Percentiles rank a stretch among this genome's conserved stretches.
Evolutionary conservation across 2,888 invertebrate species (phyloP).

Genomic region (Lingula anatina): DNA sequence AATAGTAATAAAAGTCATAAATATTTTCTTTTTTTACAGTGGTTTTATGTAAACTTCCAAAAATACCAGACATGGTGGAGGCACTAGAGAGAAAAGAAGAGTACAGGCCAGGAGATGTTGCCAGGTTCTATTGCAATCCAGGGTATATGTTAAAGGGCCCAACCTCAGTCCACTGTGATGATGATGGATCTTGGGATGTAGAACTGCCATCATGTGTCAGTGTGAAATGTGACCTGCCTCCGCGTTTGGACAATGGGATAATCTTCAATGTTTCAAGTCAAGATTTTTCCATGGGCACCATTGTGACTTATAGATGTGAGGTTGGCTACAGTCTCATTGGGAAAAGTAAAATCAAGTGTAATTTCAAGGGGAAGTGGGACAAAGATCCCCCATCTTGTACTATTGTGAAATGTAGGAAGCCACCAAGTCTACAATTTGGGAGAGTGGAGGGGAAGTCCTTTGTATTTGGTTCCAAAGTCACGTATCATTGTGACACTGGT

Average conservation of each 20-base stretch:
- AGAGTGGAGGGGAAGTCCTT: not conserved
- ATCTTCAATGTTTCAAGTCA: too few relatives aligned
- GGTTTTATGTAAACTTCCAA: conserved; percentile 25
- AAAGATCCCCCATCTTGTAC: not conserved
- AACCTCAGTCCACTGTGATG: conserved; percentile 24
- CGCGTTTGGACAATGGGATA: conserved; percentile 37
- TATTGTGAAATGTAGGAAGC: not conserved
- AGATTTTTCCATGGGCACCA: conserved; percentile 28
- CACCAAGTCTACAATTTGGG: not conserved
- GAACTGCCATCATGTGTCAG: conserved; percentile 35
- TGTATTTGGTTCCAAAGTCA: not conserved
- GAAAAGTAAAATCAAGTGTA: not conserved
- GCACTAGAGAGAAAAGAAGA: conserved; percentile 5
- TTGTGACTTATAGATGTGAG: conserved; percentile 22
- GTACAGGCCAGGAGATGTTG: conserved; percentile 18
- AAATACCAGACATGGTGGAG: conserved; percentile 26
- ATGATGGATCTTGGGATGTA: conserved; percentile 32
- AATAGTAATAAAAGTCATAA: too few relatives aligned
- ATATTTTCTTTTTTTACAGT: conserved; percentile 19
- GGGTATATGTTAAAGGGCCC: conserved; percentile 25
- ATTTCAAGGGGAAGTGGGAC: not conserved
- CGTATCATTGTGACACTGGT: not conserved
- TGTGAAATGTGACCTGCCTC: conserved; percentile 25
- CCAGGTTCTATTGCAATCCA: conserved; percentile 22
- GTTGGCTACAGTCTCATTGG: conserved; percentile 14